Conservation (phyloP, 1,140 invertebrate genomes). For the Reticulitermes speratus region DNA sequence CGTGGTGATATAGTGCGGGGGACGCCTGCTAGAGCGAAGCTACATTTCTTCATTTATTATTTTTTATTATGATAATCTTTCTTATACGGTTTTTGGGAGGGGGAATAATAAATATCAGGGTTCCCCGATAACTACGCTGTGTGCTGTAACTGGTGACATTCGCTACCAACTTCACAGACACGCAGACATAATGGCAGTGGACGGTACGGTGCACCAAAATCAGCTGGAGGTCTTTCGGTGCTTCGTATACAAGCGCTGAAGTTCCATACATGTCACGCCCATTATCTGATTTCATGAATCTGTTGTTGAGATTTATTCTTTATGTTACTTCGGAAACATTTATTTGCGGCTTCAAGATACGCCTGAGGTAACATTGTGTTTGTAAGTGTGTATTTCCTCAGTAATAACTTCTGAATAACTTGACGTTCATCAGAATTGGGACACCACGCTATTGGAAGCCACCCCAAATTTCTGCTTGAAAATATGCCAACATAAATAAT, state of each 20-base stretch:
- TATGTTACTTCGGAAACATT: background rate
- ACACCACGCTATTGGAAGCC: background rate
- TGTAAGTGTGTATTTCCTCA: background rate
- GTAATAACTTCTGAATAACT: background rate
- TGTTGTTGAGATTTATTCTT: background rate
- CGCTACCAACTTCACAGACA: slow-evolving; percentile 14
- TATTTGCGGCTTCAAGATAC: background rate
- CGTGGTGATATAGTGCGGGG: background rate
- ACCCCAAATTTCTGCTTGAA: background rate
- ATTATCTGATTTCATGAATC: background rate
- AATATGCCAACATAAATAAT: too few species aligned
- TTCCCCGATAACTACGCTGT: background rate
- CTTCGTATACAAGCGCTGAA: background rate
- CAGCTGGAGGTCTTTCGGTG: background rate
- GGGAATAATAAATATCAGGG: background rate
- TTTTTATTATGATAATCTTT: background rate
- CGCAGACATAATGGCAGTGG: background rate
- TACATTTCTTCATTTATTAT: background rate
- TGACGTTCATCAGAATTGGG: background rate
- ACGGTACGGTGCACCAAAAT: background rate
- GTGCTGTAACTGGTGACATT: background rate
- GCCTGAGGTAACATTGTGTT: background rate
- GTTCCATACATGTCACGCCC: background rate
- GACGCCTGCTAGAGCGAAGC: background rate
- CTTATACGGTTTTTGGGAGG: background rate